Percentiles rank a stretch among this genome's conserved stretches.
Conservation (phyloP, 2,888 invertebrate species). For the Scrobipalpa atriplicella region DNA sequence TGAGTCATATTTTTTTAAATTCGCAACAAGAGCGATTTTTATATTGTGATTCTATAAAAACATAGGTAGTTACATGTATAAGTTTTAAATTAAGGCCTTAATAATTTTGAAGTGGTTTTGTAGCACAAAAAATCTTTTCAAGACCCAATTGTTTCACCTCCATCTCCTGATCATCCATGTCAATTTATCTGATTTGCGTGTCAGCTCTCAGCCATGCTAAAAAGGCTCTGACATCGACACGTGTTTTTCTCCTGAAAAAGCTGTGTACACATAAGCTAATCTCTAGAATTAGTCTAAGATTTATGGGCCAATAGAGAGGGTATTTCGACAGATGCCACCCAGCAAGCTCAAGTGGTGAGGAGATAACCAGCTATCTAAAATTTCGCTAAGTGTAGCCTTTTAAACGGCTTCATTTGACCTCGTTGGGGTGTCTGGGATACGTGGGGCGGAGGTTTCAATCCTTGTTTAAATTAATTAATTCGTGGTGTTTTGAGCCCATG, state of each 20-base stretch:
- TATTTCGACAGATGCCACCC: conserved; percentile 13
- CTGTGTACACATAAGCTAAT: conserved; percentile 11
- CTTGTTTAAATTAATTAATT: too few relatives aligned
- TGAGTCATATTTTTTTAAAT: too few relatives aligned
- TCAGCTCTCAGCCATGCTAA: conserved; percentile 6
- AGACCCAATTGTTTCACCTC: neutral
- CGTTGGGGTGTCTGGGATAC: neutral
- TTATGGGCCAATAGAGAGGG: conserved; percentile 3
- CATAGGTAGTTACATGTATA: too few relatives aligned
- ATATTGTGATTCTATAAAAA: too few relatives aligned
- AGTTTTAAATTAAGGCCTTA: too few relatives aligned
- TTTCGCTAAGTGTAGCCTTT: conserved; percentile 20
- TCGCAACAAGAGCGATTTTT: too few relatives aligned
- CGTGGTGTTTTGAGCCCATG: too few relatives aligned
- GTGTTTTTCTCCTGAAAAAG: conserved; percentile 18
- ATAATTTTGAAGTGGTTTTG: too few relatives aligned
- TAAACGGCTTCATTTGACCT: conserved; percentile 11
- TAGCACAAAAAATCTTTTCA: neutral
- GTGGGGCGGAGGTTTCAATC: neutral
- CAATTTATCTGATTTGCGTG: conserved; percentile 9
- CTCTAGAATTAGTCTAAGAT: conserved; percentile 12
- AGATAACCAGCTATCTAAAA: conserved; percentile 13
- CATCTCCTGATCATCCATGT: neutral
- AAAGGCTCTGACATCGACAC: conserved; percentile 16
- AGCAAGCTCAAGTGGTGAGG: conserved; percentile 4